Evolutionary conservation across 2,797 vertebrate genomes (phyloP).

Genomic region (Dipus sagitta): DNA sequence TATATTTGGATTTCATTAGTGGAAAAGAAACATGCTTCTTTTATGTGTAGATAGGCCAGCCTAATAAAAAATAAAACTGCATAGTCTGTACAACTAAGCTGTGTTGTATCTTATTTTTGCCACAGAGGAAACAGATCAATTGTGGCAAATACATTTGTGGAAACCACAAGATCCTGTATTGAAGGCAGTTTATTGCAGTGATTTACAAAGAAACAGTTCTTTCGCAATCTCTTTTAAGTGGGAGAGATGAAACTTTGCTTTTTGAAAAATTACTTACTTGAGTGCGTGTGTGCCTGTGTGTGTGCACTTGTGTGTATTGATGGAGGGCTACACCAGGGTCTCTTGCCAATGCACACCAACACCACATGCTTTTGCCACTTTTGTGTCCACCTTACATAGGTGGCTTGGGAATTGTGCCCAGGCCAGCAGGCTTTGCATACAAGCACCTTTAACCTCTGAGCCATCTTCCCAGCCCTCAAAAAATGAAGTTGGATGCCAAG

Average conservation of each 20-base stretch:
- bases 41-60: constrained; percentile 55
- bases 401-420: too few relatives aligned
- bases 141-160: constrained; percentile 55
- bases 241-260: background rate
- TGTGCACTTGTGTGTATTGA: too few relatives aligned
- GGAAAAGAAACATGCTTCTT: background rate
- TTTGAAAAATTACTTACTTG: too few relatives aligned
- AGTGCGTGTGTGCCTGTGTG: too few relatives aligned
- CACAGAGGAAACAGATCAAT: constrained; percentile 63
- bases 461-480: too few relatives aligned
- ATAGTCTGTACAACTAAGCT: constrained; percentile 33
- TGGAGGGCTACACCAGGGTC: too few relatives aligned
- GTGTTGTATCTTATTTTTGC: constrained; percentile 56
- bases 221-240: background rate
- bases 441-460: too few relatives aligned
- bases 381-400: too few relatives aligned
- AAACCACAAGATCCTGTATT: constrained; percentile 41
- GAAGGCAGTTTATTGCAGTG: constrained; percentile 37
- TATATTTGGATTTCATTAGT: constrained; percentile 46
- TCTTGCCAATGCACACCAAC: too few relatives aligned
- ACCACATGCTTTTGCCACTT: too few relatives aligned
- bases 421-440: too few relatives aligned
- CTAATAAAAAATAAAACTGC: constrained; percentile 62
- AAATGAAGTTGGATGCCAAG: background rate
- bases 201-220: constrained; percentile 43